phyloP scores from a whole-genome alignment of 2,797 vertebrate genomes.

The Heliangelus exortis region DNA sequence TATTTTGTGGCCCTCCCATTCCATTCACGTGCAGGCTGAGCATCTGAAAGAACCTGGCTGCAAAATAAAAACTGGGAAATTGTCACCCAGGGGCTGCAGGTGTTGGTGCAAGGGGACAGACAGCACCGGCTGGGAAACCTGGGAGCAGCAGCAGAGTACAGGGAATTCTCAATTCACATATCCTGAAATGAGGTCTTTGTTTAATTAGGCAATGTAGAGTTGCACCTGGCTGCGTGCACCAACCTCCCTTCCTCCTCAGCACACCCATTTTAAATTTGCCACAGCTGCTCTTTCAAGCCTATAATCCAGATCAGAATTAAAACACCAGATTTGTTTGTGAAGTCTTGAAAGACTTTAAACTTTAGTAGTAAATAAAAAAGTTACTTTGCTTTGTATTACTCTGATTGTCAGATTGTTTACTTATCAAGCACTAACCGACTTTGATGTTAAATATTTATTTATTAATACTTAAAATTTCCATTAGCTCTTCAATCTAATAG shows the following conservation, averaged over 20 bases:
- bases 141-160: background rate
- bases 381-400: background rate
- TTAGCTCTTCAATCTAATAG: background rate
- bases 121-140: background rate
- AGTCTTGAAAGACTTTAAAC: background rate
- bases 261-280: background rate
- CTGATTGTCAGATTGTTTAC: background rate
- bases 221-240: background rate
- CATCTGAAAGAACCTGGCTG: background rate
- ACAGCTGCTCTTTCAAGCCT: background rate
- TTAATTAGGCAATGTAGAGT: background rate
- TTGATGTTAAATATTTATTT: background rate
- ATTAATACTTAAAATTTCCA: background rate
- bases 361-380: conserved; percentile 1
- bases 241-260: background rate
- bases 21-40: background rate
- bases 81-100: background rate
- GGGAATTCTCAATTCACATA: background rate
- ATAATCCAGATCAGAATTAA: background rate
- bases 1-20: background rate
- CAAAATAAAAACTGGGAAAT: conserved; percentile 7
- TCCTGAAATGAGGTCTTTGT: background rate
- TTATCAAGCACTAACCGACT: background rate
- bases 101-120: background rate
- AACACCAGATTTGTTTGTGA: background rate